Base-by-base conservation (phyloP, 2,888 invertebrate genomes). In the Nebria brevicollis region DNA sequence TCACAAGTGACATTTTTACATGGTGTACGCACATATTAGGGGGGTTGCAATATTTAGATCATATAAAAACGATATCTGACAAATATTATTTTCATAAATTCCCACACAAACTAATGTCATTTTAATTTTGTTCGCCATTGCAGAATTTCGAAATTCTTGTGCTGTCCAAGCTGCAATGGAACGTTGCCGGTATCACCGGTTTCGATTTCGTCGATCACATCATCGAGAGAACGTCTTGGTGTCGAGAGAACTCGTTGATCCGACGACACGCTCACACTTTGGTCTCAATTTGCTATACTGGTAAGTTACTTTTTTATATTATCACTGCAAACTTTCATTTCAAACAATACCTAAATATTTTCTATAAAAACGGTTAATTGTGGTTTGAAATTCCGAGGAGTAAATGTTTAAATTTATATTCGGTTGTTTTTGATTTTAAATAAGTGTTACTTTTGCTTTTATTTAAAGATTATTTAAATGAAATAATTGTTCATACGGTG, bases 191-290 rank as follows among this genome's bases (percentile, higher is more conserved):
- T 42, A 92, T 95, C 77, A 96, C 96, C 0, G 94, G 95, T 8
- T 94, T 94, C 89, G 96, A 96, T 89, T 96, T 95, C 89, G 92
- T 96, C 86, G 95, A 96, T 87, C 95, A 95, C 86, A 91, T 96
- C 85, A 90, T 95, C 83, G 93, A 93, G 85, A 90, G 95, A 85
- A 89, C 92, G 83, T 89, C 92, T 20, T 93, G 93, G 92, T 91
- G 92, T 82, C 90, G 91, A 81, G 89, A 91, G 77, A 92, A 92
- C 84, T 89, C 91, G 74, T 89, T 93, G 72, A 91, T 95, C 66
- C 91, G 95, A 84, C 90, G 93, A 83, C 95, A 95, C 87, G 93
- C 95, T 74, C 93, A 94, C 86, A 95, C 95, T 4, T 92, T 95
- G 86, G 93, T 94, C 83, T 93, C 94, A 68, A 92, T 95, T 83